Evolutionary conservation across 2,113 vertebrate species (phyloP).

Genomic region (Hirundichthys speculiger): DNA sequence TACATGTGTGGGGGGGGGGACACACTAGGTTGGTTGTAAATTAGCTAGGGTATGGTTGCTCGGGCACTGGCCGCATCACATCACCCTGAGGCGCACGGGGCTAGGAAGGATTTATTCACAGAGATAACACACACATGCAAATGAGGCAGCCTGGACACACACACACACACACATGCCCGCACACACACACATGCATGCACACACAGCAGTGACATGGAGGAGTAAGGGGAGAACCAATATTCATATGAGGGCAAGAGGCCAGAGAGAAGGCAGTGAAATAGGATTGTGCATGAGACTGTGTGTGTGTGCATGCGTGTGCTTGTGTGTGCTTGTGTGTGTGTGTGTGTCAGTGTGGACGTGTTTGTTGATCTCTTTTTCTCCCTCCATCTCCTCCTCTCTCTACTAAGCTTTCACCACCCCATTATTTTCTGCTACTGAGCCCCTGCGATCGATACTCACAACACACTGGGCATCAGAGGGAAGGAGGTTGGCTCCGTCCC

Average conservation of each 20-base stretch:
- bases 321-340: too few species aligned
- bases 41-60: constrained; percentile 89
- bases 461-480: constrained; percentile 84
- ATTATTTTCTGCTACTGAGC: constrained; percentile 90
- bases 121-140: constrained; percentile 94
- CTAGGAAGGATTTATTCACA: constrained; percentile 96
- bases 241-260: constrained; percentile 89
- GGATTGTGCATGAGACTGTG: constrained; percentile 28
- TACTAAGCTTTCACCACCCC: constrained; percentile 80
- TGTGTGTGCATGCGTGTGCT: too few species aligned
- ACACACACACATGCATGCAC: too few species aligned
- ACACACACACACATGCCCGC: too few species aligned
- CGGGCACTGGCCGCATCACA: constrained; percentile 85
- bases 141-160: constrained; percentile 76
- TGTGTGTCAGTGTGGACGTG: constrained; percentile 13
- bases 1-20: constrained; percentile 59
- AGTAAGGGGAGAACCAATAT: constrained; percentile 72
- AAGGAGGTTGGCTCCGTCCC: constrained; percentile 41
- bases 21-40: constrained; percentile 91
- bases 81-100: constrained; percentile 90
- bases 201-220: constrained; percentile 89
- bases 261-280: constrained; percentile 57
- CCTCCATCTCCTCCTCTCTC: constrained; percentile 55
- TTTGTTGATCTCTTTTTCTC: constrained; percentile 60
- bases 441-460: constrained; percentile 88